Evolutionary conservation across 2,113 vertebrate genomes (phyloP), one percentile per base, ranked within the genome.

Genomic region (Euleptes europaea): DNA sequence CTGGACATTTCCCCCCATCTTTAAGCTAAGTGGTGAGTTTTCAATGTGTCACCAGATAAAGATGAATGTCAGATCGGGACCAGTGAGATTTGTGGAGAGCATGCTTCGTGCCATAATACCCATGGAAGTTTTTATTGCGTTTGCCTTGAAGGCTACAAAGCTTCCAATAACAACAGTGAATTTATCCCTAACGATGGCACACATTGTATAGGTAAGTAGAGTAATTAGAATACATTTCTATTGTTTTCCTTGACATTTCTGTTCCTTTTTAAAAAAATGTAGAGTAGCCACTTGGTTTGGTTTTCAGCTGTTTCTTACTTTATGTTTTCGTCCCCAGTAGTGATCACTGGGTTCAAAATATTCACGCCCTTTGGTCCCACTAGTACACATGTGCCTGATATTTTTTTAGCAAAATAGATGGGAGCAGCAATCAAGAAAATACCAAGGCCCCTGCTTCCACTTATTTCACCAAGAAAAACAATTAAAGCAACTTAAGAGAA

Each of bases 151-250:
- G 98, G 99, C 44, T 99, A 97, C 92, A 96, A 90, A 80, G 97
- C 99, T 5, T 97, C 98, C 5, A 99, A 98, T 95, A 97, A 96
- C 93, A 96, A 98, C 93, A 84, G 79, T 54, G 91, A 91, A 0
- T 99, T 99, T 95, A 99, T 98, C 95, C 98, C 98, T 63, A 99
- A 99, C 5, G 99, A 99, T 65, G 99, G 99, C 84, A 98, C 98
- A 0, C 96, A 97, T 92, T 99, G 99, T 88, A 96, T 95, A 92
- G 98, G 98, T 99, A 94, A 69, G 5, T 4, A 9, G 21, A 15
- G 4, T 21, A 74, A 82, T 31, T 21, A 76, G 51, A 67, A 14
- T 40, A 63, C 40, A 63, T 14, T 15, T 38, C 10, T 31, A 49
- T 47, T 40, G 44, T 51, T 86, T 81, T 78, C 81, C 85, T 69